Percentiles rank a stretch among this genome's conserved stretches.
Conservation (phyloP, 2,797 vertebrate genomes). For the Mormyrus hasselquistii region DNA sequence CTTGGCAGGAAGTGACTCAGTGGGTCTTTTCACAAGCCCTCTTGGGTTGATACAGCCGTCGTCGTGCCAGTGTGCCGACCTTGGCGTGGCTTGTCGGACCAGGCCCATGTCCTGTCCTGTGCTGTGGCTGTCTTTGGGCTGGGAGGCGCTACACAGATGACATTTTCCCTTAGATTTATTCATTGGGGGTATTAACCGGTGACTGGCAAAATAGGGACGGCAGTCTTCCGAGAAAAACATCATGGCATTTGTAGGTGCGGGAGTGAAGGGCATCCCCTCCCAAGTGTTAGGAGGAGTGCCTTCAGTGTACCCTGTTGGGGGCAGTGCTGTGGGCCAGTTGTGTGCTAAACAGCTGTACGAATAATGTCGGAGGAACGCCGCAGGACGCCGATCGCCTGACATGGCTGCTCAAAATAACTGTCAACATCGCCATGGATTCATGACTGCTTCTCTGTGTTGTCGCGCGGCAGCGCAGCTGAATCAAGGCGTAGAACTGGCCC, state of each 20-base stretch:
- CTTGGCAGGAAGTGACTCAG: not conserved
- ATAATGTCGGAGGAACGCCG: conserved; percentile 55
- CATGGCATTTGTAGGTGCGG: not conserved
- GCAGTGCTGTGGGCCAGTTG: not conserved
- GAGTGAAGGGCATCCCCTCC: not conserved
- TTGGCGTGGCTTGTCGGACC: not conserved
- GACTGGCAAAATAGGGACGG: not conserved
- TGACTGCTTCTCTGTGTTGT: not conserved
- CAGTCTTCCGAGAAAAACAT: not conserved
- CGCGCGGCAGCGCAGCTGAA: not conserved
- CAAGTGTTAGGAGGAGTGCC: not conserved
- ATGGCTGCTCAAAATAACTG: conserved; percentile 4
- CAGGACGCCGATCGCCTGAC: not conserved
- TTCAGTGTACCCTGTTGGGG: not conserved
- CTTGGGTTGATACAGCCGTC: not conserved
- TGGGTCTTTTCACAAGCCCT: conserved; percentile 5
- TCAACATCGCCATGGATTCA: not conserved
- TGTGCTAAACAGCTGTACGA: conserved; percentile 51
- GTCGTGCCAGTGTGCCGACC: not conserved
- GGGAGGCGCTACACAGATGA: not conserved
- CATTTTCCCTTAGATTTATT: not conserved
- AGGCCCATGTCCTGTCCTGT: not conserved
- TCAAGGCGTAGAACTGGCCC: not conserved
- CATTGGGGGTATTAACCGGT: not conserved
- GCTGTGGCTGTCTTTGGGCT: not conserved